Percentiles rank a stretch among this genome's conserved stretches.
phyloP scores from a whole-genome alignment of 2,888 invertebrate species.

The Drosophila siamana region DNA sequence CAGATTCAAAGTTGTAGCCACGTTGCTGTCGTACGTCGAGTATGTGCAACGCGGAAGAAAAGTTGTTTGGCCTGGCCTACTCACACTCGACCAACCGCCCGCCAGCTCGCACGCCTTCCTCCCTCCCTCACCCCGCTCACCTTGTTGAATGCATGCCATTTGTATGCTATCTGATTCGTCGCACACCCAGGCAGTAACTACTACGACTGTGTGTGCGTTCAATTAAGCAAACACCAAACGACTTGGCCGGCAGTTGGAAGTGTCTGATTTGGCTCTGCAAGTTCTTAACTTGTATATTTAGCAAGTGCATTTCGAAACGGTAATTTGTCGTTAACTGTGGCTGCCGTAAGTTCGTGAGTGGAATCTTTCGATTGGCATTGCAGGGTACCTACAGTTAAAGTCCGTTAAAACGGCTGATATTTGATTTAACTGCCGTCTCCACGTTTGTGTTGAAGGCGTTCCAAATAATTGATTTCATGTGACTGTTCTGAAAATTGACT shows the following conservation, averaged over 20 bases:
- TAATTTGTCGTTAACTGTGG: slow-evolving; percentile 75
- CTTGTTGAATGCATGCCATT: slow-evolving; percentile 65
- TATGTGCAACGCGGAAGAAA: slow-evolving; percentile 80
- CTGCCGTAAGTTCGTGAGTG: slow-evolving; percentile 67
- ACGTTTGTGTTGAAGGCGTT: slow-evolving; percentile 7
- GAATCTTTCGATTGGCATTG: slow-evolving; percentile 65
- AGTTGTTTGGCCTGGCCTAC: slow-evolving; percentile 63
- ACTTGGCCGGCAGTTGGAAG: slow-evolving; percentile 25
- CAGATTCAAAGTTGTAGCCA: slow-evolving; percentile 23
- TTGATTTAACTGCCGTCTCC: slow-evolving; percentile 19
- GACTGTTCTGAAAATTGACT: not conserved
- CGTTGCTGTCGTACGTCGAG: slow-evolving; percentile 68
- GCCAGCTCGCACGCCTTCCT: too few relatives aligned
- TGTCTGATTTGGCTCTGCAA: slow-evolving; percentile 60
- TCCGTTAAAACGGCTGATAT: slow-evolving; percentile 63
- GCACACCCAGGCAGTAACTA: slow-evolving; percentile 44
- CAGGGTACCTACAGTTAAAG: not conserved
- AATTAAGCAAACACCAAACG: slow-evolving; percentile 32
- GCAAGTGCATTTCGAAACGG: slow-evolving; percentile 78
- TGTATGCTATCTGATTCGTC: slow-evolving; percentile 72
- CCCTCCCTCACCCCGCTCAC: slow-evolving; percentile 20
- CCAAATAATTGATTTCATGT: not conserved
- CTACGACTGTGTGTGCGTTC: slow-evolving; percentile 29
- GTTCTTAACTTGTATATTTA: slow-evolving; percentile 72
- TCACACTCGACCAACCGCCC: slow-evolving; percentile 1